phyloP scores from a whole-genome alignment of 23 tunicate species.

The Halocynthia aurantium region DNA sequence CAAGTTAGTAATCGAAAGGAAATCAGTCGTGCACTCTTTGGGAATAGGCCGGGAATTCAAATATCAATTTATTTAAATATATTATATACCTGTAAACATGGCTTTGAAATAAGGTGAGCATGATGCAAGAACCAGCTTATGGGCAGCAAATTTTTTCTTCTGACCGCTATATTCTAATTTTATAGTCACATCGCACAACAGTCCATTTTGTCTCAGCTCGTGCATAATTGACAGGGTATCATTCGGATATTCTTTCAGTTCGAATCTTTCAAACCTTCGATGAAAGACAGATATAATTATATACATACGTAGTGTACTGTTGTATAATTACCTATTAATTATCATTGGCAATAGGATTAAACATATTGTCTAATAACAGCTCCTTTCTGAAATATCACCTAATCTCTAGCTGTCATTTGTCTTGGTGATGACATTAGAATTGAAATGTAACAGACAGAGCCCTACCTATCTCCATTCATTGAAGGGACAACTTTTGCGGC shows the following conservation, averaged over 20 bases:
- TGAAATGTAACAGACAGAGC: too few relatives aligned
- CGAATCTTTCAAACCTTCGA: constrained; percentile 55
- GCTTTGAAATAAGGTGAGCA: constrained; percentile 92
- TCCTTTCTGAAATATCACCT: not conserved
- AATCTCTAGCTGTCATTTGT: too few relatives aligned
- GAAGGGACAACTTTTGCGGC: constrained; percentile 80
- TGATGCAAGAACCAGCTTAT: constrained; percentile 72
- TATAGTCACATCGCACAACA: constrained; percentile 91
- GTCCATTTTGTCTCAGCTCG: constrained; percentile 54
- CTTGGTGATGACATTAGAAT: too few relatives aligned
- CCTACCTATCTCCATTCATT: constrained; percentile 92
- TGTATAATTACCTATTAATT: not conserved
- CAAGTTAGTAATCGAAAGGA: too few relatives aligned
- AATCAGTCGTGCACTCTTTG: too few relatives aligned
- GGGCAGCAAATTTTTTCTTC: constrained; percentile 72
- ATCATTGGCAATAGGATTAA: constrained; percentile 4
- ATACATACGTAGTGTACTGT: not conserved
- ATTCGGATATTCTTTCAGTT: constrained; percentile 73
- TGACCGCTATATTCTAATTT: constrained; percentile 76
- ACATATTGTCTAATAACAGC: not conserved
- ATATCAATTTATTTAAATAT: not conserved
- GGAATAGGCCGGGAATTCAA: too few relatives aligned
- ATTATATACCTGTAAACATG: constrained; percentile 78
- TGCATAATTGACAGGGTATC: constrained; percentile 61
- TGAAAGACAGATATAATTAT: not conserved